Conservation (phyloP, 2,797 vertebrate species). For the Darevskia nairensis region DNA sequence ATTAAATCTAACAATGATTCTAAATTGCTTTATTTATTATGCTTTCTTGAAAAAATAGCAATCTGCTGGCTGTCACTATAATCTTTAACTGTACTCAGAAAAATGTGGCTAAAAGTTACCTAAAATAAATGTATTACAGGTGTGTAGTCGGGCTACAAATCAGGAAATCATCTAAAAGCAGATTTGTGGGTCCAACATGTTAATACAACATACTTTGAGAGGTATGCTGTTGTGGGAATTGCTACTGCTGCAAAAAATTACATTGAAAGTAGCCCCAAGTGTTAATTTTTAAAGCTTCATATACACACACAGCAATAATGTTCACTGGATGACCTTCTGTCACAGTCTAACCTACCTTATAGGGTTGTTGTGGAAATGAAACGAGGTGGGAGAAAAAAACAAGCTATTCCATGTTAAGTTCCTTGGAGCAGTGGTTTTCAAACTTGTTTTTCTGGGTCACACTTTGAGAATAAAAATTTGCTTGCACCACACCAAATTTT, state of each 20-base stretch:
- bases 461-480: too few species aligned
- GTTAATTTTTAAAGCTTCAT: background rate
- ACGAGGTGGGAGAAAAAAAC: background rate
- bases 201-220: background rate
- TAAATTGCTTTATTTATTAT: too few species aligned
- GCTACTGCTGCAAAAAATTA: background rate
- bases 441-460: too few species aligned
- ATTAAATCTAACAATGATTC: background rate
- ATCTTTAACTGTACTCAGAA: background rate
- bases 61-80: background rate
- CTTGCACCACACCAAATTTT: too few species aligned
- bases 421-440: background rate
- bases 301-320: background rate
- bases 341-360: background rate
- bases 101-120: background rate
- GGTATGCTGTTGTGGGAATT: background rate
- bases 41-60: background rate
- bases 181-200: background rate
- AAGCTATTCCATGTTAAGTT: background rate
- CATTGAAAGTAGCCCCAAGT: background rate
- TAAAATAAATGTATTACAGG: background rate
- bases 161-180: background rate
- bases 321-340: background rate
- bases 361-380: background rate
- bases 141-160: background rate